Percentiles rank a stretch among this genome's conserved stretches.
phyloP scores from a whole-genome alignment of 1,140 invertebrate genomes.

The Ephestia elutella region DNA sequence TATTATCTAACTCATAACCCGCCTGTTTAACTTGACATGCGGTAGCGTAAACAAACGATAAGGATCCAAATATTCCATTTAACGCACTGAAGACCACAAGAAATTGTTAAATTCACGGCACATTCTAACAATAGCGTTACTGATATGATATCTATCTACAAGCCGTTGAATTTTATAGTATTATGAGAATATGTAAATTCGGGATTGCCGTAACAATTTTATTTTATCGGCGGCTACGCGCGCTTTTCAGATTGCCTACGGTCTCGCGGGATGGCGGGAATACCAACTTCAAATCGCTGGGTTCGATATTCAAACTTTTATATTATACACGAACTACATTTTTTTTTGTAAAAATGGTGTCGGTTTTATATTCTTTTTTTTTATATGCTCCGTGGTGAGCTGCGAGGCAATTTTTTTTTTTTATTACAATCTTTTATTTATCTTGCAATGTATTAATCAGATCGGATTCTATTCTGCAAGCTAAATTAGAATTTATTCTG shows the following conservation, averaged over 20 bases:
- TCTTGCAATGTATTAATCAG: too few relatives aligned
- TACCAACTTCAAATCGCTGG: not conserved
- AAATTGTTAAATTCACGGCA: not conserved
- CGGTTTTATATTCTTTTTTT: not conserved
- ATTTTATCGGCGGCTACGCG: not conserved
- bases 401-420: too few relatives aligned
- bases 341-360: not conserved
- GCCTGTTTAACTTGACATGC: too few relatives aligned
- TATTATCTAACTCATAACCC: too few relatives aligned
- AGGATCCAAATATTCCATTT: not conserved
- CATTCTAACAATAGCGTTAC: not conserved
- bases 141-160: not conserved
- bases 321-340: not conserved
- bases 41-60: too few relatives aligned
- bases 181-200: not conserved
- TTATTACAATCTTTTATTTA: too few relatives aligned
- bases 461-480: too few relatives aligned
- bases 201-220: not conserved
- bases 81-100: too few relatives aligned
- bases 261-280: not conserved
- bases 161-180: not conserved
- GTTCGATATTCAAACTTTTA: not conserved
- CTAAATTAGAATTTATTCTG: too few relatives aligned
- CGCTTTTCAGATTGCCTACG: not conserved
- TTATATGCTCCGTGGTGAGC: too few relatives aligned